phyloP scores from a whole-genome alignment of 2,888 invertebrate genomes.

The Carterocephalus palaemon region DNA sequence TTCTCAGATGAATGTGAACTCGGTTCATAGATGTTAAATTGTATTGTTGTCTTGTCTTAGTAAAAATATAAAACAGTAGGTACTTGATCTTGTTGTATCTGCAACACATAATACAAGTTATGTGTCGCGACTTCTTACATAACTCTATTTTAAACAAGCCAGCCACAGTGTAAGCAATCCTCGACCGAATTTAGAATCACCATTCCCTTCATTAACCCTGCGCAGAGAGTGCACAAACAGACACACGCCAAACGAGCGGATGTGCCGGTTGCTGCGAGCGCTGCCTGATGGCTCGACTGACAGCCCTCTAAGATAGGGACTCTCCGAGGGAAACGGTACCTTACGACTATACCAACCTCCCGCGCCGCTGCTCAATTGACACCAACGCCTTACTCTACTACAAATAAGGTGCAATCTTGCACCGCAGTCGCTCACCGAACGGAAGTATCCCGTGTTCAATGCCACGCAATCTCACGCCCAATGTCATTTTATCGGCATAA shows the following conservation, averaged over 20 bases:
- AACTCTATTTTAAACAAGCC: too few relatives aligned
- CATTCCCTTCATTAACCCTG: too few relatives aligned
- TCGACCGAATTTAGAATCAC: too few relatives aligned
- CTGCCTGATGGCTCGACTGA: slow-evolving; percentile 42
- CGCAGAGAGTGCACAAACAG: background rate
- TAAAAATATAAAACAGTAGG: too few relatives aligned
- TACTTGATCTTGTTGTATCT: too few relatives aligned
- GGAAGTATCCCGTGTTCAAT: slow-evolving; percentile 31
- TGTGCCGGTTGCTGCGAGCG: slow-evolving; percentile 24
- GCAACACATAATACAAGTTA: too few relatives aligned
- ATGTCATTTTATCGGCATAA: slow-evolving; percentile 73
- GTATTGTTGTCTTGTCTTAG: too few relatives aligned
- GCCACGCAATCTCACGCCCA: slow-evolving; percentile 69
- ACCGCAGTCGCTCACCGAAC: background rate
- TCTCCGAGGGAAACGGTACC: slow-evolving; percentile 60
- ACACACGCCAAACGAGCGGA: slow-evolving; percentile 17
- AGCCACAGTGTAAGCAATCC: too few relatives aligned
- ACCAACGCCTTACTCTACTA: slow-evolving; percentile 13
- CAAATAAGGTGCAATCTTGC: slow-evolving; percentile 35
- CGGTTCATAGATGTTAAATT: too few relatives aligned
- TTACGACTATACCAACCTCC: slow-evolving; percentile 41
- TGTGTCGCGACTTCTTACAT: too few relatives aligned
- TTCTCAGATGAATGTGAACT: too few relatives aligned
- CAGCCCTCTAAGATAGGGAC: slow-evolving; percentile 50
- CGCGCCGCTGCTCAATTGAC: background rate